phyloP scores from a whole-genome alignment of 2,888 invertebrate species.

The Podabrus alpinus region DNA sequence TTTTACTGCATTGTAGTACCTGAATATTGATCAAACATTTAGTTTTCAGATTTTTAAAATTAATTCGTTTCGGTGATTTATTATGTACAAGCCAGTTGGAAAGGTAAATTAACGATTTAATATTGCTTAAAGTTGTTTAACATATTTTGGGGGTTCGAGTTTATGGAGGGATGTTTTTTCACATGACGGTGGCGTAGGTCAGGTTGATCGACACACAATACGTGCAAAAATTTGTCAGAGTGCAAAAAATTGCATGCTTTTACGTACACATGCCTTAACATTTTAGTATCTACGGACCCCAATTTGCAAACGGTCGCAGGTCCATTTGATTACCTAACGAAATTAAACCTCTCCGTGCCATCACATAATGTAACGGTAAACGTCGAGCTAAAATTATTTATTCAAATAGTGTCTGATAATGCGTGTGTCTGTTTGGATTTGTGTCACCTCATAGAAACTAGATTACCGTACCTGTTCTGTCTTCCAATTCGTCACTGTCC shows the following conservation, averaged over 20 bases:
- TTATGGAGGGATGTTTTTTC: too few species aligned
- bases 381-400: slow-evolving; percentile 21
- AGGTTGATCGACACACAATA: neutral
- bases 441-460: slow-evolving; percentile 2
- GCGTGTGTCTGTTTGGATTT: neutral
- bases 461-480: slow-evolving; percentile 65
- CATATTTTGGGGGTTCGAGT: neutral
- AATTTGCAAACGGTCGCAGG: slow-evolving; percentile 64
- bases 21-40: neutral
- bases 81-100: neutral
- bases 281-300: slow-evolving; percentile 60
- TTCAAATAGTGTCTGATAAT: slow-evolving; percentile 2
- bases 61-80: neutral
- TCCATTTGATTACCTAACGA: slow-evolving; percentile 62
- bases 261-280: slow-evolving; percentile 25
- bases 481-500: slow-evolving; percentile 70
- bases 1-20: neutral
- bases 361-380: slow-evolving; percentile 38
- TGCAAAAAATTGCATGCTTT: slow-evolving; percentile 18
- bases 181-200: neutral
- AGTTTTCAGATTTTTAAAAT: neutral
- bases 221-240: neutral
- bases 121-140: neutral
- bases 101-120: neutral
- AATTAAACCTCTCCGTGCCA: slow-evolving; percentile 43